Base-by-base conservation (phyloP, 2,113 vertebrate genomes). In the Hippolais icterina region DNA sequence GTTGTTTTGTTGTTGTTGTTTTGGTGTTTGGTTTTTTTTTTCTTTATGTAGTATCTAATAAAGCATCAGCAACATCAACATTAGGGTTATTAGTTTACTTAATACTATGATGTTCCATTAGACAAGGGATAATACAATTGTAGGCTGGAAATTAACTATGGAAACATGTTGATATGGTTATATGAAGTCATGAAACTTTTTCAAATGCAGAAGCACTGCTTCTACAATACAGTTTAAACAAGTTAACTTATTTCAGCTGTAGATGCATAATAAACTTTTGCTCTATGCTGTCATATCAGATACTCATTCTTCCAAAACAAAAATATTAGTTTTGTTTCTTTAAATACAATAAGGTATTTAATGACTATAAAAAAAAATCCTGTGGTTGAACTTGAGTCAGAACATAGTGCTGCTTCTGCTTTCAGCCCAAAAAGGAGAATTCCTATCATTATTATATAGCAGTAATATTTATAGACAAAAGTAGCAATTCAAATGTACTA, bases 131-230 rank as follows among this genome's bases (percentile, higher is more conserved):
- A 97, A 97, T 96, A 77, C 18, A 94, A 96, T 97, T 96, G 66
- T 29, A 96, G 66, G 87, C 78, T 97, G 96, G 91, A 94, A 96
- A 97, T 96, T 95, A 97, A 97, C 88, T 90, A 96, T 93, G 84
- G 91, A 95, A 96, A 96, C 75, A 96, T 94, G 94, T 76, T 96
- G 93, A 97, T 96, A 91, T 31, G 72, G 96, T 97, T 97, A 96
- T 61, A 74, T 44, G 94, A 94, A 97, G 94, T 96, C 95, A 97
- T 83, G 93, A 96, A 96, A 96, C 95, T 95, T 97, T 77, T 91
- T 91, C 87, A 97, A 93, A 94, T 44, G 78, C 71, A 92, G 89
- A 57, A 95, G 74, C 77, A 94, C 70, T 96, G 83, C 69, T 10
- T 72, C 85, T 66, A 94, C 90, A 85, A 41, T 70, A 77, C 23